Conservation (phyloP, 1,140 invertebrate genomes). For the Ceratosolen solmsi region DNA sequence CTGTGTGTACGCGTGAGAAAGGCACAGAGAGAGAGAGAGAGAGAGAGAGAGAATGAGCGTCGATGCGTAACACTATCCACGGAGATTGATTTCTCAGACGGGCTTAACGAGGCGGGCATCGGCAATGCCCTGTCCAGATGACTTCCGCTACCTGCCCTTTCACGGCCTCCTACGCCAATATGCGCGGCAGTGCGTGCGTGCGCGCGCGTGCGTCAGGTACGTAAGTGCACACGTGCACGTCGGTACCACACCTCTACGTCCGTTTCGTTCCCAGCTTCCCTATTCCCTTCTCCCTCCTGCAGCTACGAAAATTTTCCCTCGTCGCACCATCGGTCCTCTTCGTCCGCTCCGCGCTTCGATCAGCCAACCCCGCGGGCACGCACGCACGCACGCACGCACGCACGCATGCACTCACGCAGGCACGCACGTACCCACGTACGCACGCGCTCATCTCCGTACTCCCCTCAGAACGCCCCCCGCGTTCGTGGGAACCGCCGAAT, state of each 20-base stretch:
- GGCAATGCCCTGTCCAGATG: constrained; percentile 62
- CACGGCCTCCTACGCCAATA: neutral
- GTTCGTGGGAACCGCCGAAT: constrained; percentile 72
- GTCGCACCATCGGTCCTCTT: too few species aligned
- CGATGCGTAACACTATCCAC: constrained; percentile 63
- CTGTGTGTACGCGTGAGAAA: neutral
- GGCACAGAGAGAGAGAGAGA: neutral
- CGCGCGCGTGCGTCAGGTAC: constrained; percentile 36
- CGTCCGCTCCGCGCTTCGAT: too few species aligned
- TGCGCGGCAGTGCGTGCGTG: constrained; percentile 35
- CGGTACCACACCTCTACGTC: constrained; percentile 44
- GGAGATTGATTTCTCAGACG: constrained; percentile 70
- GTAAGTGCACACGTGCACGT: constrained; percentile 29
- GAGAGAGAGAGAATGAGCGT: neutral
- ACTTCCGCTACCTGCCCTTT: constrained; percentile 70
- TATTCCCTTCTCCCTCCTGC: too few species aligned
- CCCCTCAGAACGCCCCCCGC: constrained; percentile 69
- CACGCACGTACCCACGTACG: constrained; percentile 24
- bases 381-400: too few species aligned
- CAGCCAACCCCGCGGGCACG: too few species aligned
- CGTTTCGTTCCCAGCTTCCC: constrained; percentile 44
- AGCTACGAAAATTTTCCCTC: too few species aligned
- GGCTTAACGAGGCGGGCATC: constrained; percentile 62
- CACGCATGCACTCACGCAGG: too few species aligned
- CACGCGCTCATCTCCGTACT: constrained; percentile 56